A percentile compares a stretch with the other conserved stretches of the same genome.
phyloP scores from a whole-genome alignment of 2,888 invertebrate genomes.

The Serrognathus titanus region DNA sequence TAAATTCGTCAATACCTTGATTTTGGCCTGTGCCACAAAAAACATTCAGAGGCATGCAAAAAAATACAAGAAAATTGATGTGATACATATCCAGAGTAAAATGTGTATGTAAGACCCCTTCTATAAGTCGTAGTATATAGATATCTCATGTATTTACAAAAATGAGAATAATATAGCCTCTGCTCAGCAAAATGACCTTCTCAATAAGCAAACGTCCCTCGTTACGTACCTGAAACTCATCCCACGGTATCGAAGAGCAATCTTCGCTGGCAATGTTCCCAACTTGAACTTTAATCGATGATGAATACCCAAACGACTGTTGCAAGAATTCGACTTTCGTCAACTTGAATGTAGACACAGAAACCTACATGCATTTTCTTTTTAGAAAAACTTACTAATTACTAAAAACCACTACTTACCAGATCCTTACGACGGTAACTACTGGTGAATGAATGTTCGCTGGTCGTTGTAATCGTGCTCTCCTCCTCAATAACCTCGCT shows the following conservation, averaged over 20 bases:
- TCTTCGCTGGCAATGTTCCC: slow-evolving; percentile 74
- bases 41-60: slow-evolving; percentile 70
- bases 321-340: slow-evolving; percentile 71
- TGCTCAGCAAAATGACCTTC: background rate
- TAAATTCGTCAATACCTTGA: slow-evolving; percentile 57
- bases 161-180: slow-evolving; percentile 1
- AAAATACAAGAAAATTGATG: slow-evolving; percentile 46
- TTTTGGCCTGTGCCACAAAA: slow-evolving; percentile 70
- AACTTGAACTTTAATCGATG: slow-evolving; percentile 66
- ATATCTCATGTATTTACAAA: background rate
- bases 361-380: slow-evolving; percentile 44
- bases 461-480: slow-evolving; percentile 71
- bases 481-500: slow-evolving; percentile 79
- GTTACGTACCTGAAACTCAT: slow-evolving; percentile 81
- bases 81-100: slow-evolving; percentile 28
- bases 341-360: slow-evolving; percentile 64
- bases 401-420: slow-evolving; percentile 49
- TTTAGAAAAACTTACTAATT: too few relatives aligned
- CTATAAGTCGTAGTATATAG: background rate
- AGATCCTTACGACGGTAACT: slow-evolving; percentile 76
- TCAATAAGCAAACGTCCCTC: background rate
- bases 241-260: slow-evolving; percentile 86
- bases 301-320: slow-evolving; percentile 65
- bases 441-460: slow-evolving; percentile 77
- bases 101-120: slow-evolving; percentile 12